phyloP scores from a whole-genome alignment of 2,888 invertebrate species.

The Stenichneumon culpator region DNA sequence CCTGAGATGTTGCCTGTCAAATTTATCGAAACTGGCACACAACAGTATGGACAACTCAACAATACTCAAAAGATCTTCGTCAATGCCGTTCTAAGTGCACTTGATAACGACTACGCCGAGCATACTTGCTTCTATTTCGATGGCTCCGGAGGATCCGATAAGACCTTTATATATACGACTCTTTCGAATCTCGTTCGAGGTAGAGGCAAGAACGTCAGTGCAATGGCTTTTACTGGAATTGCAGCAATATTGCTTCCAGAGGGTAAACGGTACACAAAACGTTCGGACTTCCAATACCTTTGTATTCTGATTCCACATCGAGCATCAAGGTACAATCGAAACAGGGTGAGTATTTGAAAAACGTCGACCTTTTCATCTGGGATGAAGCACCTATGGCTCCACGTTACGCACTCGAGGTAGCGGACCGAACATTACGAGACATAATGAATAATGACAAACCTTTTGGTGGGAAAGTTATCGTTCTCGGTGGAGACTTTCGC shows the following conservation, averaged over 20 bases:
- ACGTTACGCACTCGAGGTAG: constrained; percentile 68
- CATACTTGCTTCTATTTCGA: not conserved
- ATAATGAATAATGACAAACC: constrained; percentile 68
- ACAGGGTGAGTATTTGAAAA: constrained; percentile 63
- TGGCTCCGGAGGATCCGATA: too few relatives aligned
- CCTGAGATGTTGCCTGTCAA: too few relatives aligned
- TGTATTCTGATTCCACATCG: constrained; percentile 63
- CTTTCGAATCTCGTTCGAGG: not conserved
- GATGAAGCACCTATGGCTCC: constrained; percentile 72
- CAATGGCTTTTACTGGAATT: constrained; percentile 35
- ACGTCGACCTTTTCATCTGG: constrained; percentile 68
- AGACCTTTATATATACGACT: constrained; percentile 67
- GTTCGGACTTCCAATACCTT: constrained; percentile 66
- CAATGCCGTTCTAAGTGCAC: constrained; percentile 73
- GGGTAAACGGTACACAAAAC: not conserved
- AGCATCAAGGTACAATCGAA: constrained; percentile 67
- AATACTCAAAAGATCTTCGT: constrained; percentile 73
- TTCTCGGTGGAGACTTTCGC: not conserved
- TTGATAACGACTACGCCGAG: not conserved
- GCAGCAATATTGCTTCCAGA: too few relatives aligned
- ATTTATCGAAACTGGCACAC: too few relatives aligned
- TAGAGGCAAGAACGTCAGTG: constrained; percentile 6
- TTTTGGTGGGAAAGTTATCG: constrained; percentile 68
- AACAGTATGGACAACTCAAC: constrained; percentile 18
- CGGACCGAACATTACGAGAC: constrained; percentile 68